Conservation (phyloP, 2,113 vertebrate genomes). For the Xiphophorus maculatus region DNA sequence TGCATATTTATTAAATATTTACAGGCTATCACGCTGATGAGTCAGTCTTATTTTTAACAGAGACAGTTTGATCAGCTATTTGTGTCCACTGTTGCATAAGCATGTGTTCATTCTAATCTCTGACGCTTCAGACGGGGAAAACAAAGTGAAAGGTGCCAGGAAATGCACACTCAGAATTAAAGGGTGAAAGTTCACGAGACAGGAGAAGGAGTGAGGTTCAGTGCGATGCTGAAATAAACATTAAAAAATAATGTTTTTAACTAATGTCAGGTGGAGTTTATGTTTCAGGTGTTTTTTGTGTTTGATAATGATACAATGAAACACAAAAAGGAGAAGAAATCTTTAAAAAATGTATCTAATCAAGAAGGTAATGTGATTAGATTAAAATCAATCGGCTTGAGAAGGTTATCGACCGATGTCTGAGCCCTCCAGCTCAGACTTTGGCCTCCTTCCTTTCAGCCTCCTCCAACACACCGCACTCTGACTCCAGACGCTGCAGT, state of each 20-base stretch:
- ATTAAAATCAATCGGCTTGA: constrained; percentile 6
- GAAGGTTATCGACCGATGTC: constrained; percentile 15
- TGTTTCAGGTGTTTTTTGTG: background rate
- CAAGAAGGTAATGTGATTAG: constrained; percentile 20
- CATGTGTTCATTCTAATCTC: background rate
- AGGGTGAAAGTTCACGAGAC: constrained; percentile 12
- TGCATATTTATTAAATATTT: background rate
- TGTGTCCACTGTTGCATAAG: background rate
- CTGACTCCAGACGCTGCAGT: background rate
- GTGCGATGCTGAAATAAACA: background rate
- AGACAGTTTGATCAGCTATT: background rate
- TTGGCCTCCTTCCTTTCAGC: constrained; percentile 52
- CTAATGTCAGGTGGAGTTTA: background rate
- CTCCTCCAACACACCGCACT: background rate
- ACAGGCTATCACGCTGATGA: background rate
- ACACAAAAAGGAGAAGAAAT: background rate
- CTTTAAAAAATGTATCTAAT: background rate
- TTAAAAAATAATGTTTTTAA: background rate
- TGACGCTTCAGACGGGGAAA: background rate
- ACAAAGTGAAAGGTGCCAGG: constrained; percentile 17
- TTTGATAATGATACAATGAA: background rate
- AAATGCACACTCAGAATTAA: background rate
- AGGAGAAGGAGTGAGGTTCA: background rate
- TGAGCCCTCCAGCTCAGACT: constrained; percentile 43
- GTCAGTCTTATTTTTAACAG: background rate